Base-by-base conservation (phyloP, 2,888 invertebrate species). In the Melanchra persicariae region DNA sequence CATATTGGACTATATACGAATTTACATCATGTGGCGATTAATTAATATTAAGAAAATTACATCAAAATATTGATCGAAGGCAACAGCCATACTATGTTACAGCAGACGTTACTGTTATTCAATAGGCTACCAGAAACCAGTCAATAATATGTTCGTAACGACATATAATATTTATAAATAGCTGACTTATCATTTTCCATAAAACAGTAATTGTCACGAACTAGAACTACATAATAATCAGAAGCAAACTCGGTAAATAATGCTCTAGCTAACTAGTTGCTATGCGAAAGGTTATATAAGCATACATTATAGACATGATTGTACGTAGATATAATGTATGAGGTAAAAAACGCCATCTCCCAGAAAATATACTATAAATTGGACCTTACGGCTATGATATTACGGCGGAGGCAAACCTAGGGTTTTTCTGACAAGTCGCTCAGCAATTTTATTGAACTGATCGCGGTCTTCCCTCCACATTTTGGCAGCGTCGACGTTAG, bases 401-500 rank as follows among this genome's bases (percentile, higher is more conserved):
- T 91, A 90, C 1, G 87, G 85, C 2, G 89, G 62, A 3, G 97
- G 96, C 83, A 99, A 96, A 37, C 98, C 98, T 58, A 99, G 96
- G 0, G 99, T 99, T 95, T 98, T 98, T 84, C 98, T 96, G 34
- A 99, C 99, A 84, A 99, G 97, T 90, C 97, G 97, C 91, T 98
- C 98, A 6, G 99, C 99, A 87, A 99, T 99, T 93, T 97, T 97
- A 90, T 99, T 98, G 92, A 99, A 99, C 91, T 99, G 98, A 19
- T 97, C 97, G 19, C 99, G 96, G 91, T 99, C 98, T 92, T 99
- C 99, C 71, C 99, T 96, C 99, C 99, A 99, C 98, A 99, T 99
- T 95, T 99, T 99, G 0, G 99, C 99, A 12, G 99, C 99, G 94
- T 99, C 99, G 0, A 99, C 99, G 94, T 99, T 99, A 0, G 99